These are phyloP conservation scores for Hippopotamyrus pictus DNA, from an alignment of 2,797 vertebrate species.

Conservation along the genomic window DNA sequence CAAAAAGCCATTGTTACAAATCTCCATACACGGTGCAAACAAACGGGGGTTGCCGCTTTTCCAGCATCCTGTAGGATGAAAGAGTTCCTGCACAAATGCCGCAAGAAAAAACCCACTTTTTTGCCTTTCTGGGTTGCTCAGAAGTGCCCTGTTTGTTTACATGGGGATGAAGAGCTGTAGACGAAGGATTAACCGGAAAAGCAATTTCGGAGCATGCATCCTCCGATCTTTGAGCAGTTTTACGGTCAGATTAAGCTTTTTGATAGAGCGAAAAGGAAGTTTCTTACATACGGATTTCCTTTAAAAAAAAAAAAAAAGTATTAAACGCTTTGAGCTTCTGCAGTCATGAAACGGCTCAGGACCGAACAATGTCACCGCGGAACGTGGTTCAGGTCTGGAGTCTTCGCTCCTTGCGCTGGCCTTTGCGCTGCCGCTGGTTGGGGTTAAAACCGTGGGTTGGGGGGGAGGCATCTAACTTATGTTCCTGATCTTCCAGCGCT, in stretches of 20 bases:
- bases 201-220: slow-evolving; percentile 8
- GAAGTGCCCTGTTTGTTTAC: neutral
- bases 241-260: neutral
- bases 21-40: neutral
- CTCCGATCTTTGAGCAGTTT: neutral
- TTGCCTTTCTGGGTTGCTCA: neutral
- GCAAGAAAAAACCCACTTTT: neutral
- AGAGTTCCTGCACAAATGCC: neutral
- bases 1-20: slow-evolving; percentile 7
- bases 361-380: neutral
- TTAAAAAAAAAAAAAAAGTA: neutral
- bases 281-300: neutral
- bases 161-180: neutral
- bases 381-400: neutral
- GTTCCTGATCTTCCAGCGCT: neutral
- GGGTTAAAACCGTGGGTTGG: neutral
- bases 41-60: neutral
- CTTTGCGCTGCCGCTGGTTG: neutral
- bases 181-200: neutral
- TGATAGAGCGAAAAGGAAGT: neutral
- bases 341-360: neutral
- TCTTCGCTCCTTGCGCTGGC: neutral
- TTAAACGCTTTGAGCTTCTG: neutral
- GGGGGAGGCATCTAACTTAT: neutral
- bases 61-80: neutral